Evolutionary conservation across 2,888 invertebrate species (phyloP).

Genomic region (Parnassius smintheus): DNA sequence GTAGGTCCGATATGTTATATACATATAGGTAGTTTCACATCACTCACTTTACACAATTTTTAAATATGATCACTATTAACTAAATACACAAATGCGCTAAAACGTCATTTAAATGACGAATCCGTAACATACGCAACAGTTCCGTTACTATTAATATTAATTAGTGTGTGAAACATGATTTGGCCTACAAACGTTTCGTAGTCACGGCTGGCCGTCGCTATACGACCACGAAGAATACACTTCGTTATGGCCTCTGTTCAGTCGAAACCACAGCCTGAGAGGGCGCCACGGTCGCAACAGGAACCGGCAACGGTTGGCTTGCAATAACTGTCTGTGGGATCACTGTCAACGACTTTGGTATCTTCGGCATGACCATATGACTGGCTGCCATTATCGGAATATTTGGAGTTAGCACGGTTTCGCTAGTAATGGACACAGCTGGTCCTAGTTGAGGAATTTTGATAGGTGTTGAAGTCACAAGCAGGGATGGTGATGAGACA

Average conservation of each 20-base stretch:
- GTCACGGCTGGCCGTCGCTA: conserved; percentile 47
- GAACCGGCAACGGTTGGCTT: conserved; percentile 35
- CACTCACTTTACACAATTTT: conserved; percentile 28
- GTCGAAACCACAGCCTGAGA: conserved; percentile 35
- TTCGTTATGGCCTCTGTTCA: conserved; percentile 65
- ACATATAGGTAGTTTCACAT: conserved; percentile 23
- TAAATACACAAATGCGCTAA: conserved; percentile 25
- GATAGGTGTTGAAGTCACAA: conserved; percentile 55
- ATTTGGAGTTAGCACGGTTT: conserved; percentile 46
- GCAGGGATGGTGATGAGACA: conserved; percentile 51
- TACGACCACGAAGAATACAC: conserved; percentile 56
- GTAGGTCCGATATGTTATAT: conserved; percentile 10
- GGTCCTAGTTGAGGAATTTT: conserved; percentile 61
- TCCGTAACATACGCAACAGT: background rate
- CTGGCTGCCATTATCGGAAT: conserved; percentile 49
- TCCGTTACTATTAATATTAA: conserved; percentile 24
- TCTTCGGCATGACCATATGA: conserved; percentile 84
- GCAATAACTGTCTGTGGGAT: conserved; percentile 82
- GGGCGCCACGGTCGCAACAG: conserved; percentile 31
- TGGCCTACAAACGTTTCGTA: conserved; percentile 26
- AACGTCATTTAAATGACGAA: background rate
- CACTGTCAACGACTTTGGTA: conserved; percentile 90
- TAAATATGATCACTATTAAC: conserved; percentile 30
- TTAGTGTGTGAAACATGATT: conserved; percentile 14
- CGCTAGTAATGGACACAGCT: conserved; percentile 59